Percentiles rank a stretch among this genome's conserved stretches.
These are phyloP conservation scores for Orthosia gracilis DNA, from an alignment of 2,888 invertebrate species.

Conservation along the genomic window DNA sequence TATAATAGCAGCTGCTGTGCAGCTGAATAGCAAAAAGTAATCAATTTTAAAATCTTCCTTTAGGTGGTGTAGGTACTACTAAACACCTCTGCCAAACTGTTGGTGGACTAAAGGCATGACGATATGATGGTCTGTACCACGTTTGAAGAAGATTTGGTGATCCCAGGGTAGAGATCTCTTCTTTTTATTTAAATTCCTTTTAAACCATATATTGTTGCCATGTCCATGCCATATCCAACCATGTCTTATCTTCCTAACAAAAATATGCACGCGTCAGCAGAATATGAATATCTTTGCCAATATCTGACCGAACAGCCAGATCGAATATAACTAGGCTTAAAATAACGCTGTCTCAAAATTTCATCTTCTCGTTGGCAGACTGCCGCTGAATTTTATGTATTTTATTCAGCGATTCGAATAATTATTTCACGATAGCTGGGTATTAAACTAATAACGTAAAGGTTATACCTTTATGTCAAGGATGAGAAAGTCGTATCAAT, in stretches of 20 bases:
- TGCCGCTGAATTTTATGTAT: conserved; percentile 41
- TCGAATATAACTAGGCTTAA: conserved; percentile 15
- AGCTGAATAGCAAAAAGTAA: too few species aligned
- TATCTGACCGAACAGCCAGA: conserved; percentile 16
- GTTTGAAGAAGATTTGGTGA: too few species aligned
- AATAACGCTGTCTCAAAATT: conserved; percentile 43
- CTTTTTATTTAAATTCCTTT: background rate
- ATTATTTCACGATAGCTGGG: conserved; percentile 21
- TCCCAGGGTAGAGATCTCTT: too few species aligned
- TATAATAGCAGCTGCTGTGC: too few species aligned
- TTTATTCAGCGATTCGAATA: conserved; percentile 32
- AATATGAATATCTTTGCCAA: conserved; percentile 18
- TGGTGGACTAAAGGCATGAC: too few species aligned
- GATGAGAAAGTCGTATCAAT: too few species aligned
- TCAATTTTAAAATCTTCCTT: too few species aligned
- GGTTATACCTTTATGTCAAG: background rate
- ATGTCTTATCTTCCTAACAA: background rate
- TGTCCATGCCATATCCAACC: too few species aligned
- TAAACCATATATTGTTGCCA: background rate
- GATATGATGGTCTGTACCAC: too few species aligned
- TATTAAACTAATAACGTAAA: conserved; percentile 1
- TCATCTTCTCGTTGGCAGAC: conserved; percentile 42
- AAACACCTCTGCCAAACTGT: too few species aligned
- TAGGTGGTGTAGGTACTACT: too few species aligned
- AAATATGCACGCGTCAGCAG: background rate